Base-by-base conservation (phyloP, 1,140 invertebrate species). In the Delia radicum region DNA sequence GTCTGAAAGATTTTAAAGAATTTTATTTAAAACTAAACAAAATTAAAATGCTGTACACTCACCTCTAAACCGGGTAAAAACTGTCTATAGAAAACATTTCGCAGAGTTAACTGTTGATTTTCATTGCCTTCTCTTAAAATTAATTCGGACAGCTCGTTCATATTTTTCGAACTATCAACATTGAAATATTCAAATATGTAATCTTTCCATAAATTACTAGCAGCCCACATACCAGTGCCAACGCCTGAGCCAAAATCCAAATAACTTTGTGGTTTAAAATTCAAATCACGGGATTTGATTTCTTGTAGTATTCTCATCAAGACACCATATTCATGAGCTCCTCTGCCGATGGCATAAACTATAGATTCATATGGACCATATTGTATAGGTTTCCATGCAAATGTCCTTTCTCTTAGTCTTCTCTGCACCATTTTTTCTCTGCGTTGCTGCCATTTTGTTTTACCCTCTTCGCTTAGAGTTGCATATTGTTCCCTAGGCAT, bases 231-330 rank as follows among this genome's bases (percentile, higher is more conserved):
- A 0, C 91, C 92, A 29, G 94, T 93, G 2, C 95, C 96, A 62
- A 95, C 86, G 15, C 96, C 96, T 63, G 95, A 96, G 6, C 96
- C 96, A 88, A 96, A 97, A 87, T 98, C 96, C 83, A 96, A 94
- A 74, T 96, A 89, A 74, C 91, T 92, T 76, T 87, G 87, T 0
- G 96, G 96, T 62, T 87, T 86, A 85, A 94, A 98, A n/a, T 90
- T 77, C 62, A 88, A 87, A 83, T 93, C 88, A 28, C 90, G 87
- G 67, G 81, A 79, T 77, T 87, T 87, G 62, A 97, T 92, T 89
- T 97, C 95, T 12, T 89, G 86, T 71, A 98, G 91, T 73, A 96
- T 90, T 80, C 87, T 90, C 73, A 86, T 80, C 27, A 96, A 81
- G 7, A 92, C 90, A 4, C 92, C 90, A 89, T 94, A 96, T 76